Evolutionary conservation across 2,888 invertebrate species (phyloP).

Genomic region (Cheilosia scutellata): DNA sequence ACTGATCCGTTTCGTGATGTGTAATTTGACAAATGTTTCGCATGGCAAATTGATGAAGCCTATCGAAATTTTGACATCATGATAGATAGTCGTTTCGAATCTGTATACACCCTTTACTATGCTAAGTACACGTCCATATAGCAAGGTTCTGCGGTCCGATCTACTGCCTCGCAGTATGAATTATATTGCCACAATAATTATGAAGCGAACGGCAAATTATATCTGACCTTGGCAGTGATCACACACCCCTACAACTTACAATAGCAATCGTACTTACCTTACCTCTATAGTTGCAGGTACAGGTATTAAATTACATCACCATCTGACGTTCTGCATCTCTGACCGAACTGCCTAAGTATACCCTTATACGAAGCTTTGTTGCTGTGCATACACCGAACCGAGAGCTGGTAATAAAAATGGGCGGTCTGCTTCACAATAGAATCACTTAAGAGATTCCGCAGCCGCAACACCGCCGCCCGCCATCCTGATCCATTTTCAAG

Average conservation of each 20-base stretch:
- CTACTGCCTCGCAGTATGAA: background rate
- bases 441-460: constrained; percentile 50
- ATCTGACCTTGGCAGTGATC: constrained; percentile 56
- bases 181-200: background rate
- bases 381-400: constrained; percentile 7
- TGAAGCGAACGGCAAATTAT: constrained; percentile 1
- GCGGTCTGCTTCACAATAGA: constrained; percentile 45
- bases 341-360: background rate
- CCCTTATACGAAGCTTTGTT: constrained; percentile 14
- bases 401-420: constrained; percentile 29
- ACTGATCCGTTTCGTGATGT: too few species aligned
- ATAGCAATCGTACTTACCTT: constrained; percentile 30
- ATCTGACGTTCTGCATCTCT: constrained; percentile 39
- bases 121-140: too few species aligned
- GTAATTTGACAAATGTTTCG: too few species aligned
- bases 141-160: background rate
- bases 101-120: too few species aligned
- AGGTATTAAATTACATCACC: constrained; percentile 51
- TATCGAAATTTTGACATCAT: too few species aligned
- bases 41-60: too few species aligned
- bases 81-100: too few species aligned
- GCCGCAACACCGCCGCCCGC: background rate
- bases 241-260: constrained; percentile 34
- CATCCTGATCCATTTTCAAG: background rate
- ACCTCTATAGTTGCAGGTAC: constrained; percentile 5